Evolutionary conservation across 2,888 invertebrate genomes (phyloP), one percentile per base, ranked within the genome.

Genomic region (Epinotia ramella): DNA sequence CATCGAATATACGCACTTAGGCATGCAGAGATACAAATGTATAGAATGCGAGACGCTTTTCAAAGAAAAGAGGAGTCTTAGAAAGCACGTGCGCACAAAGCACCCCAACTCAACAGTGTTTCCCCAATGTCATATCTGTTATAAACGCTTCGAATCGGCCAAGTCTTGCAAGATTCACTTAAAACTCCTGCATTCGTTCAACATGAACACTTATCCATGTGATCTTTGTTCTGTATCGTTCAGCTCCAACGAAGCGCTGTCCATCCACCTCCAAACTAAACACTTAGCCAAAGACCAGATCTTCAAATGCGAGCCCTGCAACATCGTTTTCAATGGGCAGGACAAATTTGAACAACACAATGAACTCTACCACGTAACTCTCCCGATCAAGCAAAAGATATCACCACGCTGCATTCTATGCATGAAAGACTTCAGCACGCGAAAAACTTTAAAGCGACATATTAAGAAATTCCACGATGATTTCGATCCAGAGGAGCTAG

Each of bases 101-200:
- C 93, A 93, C 77, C 88, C 92, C 0, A 82, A 92, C 56, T 93
- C 93, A 0, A 78, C 85, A 0, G 76, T 82, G 0, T 93, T 93
- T 18, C 92, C 93, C 0, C 91, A 92, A 68, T 93, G 93, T 62
- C 92, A 92, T 64, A 88, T 93, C 0, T 93, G 93, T 73, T 79
- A 87, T 1, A 91, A 91, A 70, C 80, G 91, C 1, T 93, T 93
- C 53, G 93, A 93, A 74, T 93, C 93, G 0, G 93, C 93, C 0
- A 92, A 92, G 74, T 91, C 93, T 0, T 92, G 93, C 57, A 92
- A 92, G 56, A 91, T 91, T 63, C 93, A 93, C 78, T 66, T 93
- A 0, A 92, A 93, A 65, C 74, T 91, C 0, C 20, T 92, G 0
- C 93, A 93, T 77, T 91, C 92, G 0, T 90, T 90, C 75, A 91